Evolutionary conservation across 2,888 invertebrate species (phyloP).

Genomic region (Troides aeacus): DNA sequence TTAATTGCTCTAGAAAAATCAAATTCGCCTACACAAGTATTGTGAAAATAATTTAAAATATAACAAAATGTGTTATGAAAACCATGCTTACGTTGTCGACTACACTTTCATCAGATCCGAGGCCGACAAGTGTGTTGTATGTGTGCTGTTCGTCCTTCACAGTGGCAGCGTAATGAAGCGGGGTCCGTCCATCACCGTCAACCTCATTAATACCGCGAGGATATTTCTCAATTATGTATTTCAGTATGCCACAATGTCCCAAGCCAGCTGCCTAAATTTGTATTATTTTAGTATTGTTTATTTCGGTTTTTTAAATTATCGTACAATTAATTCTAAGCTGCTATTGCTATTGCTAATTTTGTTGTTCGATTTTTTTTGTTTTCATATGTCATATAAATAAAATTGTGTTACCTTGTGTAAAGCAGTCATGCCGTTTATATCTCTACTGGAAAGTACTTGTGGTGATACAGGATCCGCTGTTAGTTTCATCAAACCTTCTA

Average conservation of each 20-base stretch:
- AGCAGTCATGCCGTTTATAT: slow-evolving; percentile 89
- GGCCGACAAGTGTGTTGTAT: slow-evolving; percentile 87
- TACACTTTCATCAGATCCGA: slow-evolving; percentile 91
- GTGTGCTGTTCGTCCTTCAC: slow-evolving; percentile 88
- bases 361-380: not conserved
- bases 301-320: not conserved
- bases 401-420: slow-evolving; percentile 85
- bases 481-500: slow-evolving; percentile 84
- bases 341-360: not conserved
- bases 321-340: not conserved
- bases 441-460: slow-evolving; percentile 87
- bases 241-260: slow-evolving; percentile 86
- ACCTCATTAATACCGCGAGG: slow-evolving; percentile 84
- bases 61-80: not conserved
- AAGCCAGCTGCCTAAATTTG: slow-evolving; percentile 86
- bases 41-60: not conserved
- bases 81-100: slow-evolving; percentile 88
- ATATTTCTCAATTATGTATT: slow-evolving; percentile 85
- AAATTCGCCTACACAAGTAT: not conserved
- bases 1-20: not conserved
- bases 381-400: not conserved
- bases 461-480: slow-evolving; percentile 85
- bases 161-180: slow-evolving; percentile 92
- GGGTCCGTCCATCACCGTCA: slow-evolving; percentile 92
- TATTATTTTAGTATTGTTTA: not conserved